Evolutionary conservation across 2,888 invertebrate genomes (phyloP).

Genomic region (Drosophila sordidapex): DNA sequence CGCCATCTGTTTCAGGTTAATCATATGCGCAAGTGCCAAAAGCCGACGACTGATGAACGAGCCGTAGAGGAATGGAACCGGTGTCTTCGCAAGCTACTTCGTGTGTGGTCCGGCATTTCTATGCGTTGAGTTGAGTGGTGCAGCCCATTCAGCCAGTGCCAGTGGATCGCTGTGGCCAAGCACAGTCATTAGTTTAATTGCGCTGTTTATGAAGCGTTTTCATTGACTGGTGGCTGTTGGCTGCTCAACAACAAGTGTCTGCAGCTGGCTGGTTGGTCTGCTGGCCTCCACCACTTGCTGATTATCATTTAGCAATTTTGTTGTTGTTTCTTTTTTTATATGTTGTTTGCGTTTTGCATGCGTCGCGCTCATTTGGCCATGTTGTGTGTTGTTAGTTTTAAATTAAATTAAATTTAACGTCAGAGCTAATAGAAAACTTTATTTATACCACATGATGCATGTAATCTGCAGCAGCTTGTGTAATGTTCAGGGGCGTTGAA

Average conservation of each 20-base stretch:
- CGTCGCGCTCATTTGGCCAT: constrained; percentile 51
- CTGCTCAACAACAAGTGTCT: constrained; percentile 45
- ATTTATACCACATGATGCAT: constrained; percentile 43
- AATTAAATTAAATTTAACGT: constrained; percentile 77
- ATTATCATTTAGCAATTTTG: constrained; percentile 64
- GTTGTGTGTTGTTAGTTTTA: constrained; percentile 64
- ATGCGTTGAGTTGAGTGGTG: constrained; percentile 33
- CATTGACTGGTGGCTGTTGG: constrained; percentile 40
- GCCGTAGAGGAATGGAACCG: constrained; percentile 50
- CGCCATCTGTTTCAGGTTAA: constrained; percentile 40
- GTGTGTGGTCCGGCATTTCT: constrained; percentile 66
- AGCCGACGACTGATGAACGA: constrained; percentile 50
- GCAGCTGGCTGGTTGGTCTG: constrained; percentile 33
- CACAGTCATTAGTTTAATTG: constrained; percentile 79
- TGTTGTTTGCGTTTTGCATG: constrained; percentile 62
- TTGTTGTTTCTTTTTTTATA: constrained; percentile 16
- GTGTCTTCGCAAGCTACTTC: constrained; percentile 42
- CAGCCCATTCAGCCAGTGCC: constrained; percentile 16
- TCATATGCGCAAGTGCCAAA: constrained; percentile 77
- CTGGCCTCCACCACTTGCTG: constrained; percentile 38
- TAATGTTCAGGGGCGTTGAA: constrained; percentile 10
- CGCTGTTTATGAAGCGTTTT: constrained; percentile 75
- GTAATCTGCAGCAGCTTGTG: constrained; percentile 28
- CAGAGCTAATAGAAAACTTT: constrained; percentile 69
- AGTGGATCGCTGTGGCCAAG: constrained; percentile 42